Evolutionary conservation across 2,113 vertebrate species (phyloP).

Genomic region (Cebus imitator): DNA sequence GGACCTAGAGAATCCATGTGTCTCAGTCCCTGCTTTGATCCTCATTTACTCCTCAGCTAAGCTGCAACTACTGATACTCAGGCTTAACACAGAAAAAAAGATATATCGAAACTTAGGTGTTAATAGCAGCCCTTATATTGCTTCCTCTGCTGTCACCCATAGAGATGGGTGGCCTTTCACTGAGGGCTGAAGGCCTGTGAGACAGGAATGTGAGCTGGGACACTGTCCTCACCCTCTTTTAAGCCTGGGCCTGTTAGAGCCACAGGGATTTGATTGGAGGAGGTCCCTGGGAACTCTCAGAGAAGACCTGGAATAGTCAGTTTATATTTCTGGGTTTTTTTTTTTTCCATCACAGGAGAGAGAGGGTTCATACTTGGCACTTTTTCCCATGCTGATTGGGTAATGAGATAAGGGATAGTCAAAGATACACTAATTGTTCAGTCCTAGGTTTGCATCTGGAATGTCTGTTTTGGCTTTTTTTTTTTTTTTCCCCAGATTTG

Average conservation of each 20-base stretch:
- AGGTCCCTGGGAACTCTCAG: background rate
- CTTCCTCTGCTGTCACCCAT: background rate
- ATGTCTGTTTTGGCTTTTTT: background rate
- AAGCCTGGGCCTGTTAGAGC: background rate
- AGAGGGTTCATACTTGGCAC: background rate
- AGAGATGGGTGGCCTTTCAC: background rate
- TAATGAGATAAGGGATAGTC: background rate
- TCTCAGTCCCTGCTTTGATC: background rate
- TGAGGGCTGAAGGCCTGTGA: background rate
- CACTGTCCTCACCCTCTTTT: background rate
- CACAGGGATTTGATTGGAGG: background rate
- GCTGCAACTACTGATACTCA: background rate
- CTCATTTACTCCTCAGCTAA: background rate
- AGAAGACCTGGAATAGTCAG: background rate
- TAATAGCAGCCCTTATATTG: background rate
- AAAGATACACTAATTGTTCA: background rate
- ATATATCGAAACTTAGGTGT: background rate
- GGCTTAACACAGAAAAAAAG: background rate
- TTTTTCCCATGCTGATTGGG: background rate
- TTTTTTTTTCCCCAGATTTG: background rate
- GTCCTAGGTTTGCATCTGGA: background rate
- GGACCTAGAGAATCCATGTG: no score
- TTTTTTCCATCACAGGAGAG: background rate
- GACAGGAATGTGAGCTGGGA: no score
- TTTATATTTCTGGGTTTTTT: background rate